phyloP scores from a whole-genome alignment of 2,113 vertebrate genomes.

The Paracanthobrama guichenoti region DNA sequence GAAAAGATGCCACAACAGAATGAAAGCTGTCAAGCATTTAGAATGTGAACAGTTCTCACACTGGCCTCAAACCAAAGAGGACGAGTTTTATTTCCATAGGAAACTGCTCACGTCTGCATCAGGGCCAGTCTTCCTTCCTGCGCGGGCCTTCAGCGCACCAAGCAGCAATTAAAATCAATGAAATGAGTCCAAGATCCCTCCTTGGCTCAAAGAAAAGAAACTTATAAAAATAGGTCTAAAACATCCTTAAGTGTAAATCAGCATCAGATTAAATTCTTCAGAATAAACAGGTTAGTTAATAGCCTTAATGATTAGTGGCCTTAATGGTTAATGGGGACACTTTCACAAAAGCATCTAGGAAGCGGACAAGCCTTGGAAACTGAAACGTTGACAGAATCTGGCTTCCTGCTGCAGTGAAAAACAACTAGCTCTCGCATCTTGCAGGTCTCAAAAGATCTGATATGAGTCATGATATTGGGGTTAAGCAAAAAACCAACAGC shows the following conservation, averaged over 20 bases:
- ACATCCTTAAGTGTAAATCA: neutral
- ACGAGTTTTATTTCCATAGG: conserved; percentile 13
- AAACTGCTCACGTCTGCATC: neutral
- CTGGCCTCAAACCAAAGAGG: conserved; percentile 3
- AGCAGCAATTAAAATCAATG: neutral
- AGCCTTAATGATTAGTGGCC: too few relatives aligned
- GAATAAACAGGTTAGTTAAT: neutral
- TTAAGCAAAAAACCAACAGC: neutral
- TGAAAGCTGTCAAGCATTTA: neutral
- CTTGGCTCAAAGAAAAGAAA: neutral
- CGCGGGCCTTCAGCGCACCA: neutral
- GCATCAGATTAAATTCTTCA: neutral
- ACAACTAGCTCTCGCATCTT: conserved; percentile 4
- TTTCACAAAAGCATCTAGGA: neutral
- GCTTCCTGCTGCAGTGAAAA: conserved; percentile 1
- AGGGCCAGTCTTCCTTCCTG: neutral
- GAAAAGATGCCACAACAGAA: neutral
- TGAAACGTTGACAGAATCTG: neutral
- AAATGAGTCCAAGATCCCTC: neutral
- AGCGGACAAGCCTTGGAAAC: neutral
- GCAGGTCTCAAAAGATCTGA: neutral
- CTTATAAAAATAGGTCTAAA: neutral
- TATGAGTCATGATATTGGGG: conserved; percentile 1
- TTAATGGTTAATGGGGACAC: neutral
- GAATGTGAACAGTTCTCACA: neutral